These are phyloP conservation scores for Drosophila pseudoobscura DNA, from an alignment of 1,140 invertebrate species.

Conservation along the genomic window DNA sequence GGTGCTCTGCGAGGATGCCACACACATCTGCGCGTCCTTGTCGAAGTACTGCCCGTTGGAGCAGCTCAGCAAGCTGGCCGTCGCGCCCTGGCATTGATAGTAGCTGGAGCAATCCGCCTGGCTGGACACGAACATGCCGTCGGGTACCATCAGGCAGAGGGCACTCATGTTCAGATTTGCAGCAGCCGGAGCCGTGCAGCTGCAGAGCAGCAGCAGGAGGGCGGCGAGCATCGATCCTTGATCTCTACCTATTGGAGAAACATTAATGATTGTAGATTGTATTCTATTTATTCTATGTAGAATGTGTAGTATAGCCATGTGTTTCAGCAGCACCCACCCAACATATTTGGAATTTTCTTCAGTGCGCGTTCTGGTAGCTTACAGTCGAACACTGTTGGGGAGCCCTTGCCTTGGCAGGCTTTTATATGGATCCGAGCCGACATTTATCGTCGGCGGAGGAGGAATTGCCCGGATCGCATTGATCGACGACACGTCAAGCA, in stretches of 20 bases:
- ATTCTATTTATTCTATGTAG: background rate
- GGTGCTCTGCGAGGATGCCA: background rate
- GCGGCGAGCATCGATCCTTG: slow-evolving; percentile 26
- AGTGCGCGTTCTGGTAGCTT: slow-evolving; percentile 15
- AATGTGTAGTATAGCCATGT: background rate
- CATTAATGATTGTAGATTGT: background rate
- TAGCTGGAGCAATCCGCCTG: slow-evolving; percentile 44
- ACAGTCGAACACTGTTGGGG: slow-evolving; percentile 31
- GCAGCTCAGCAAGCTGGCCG: slow-evolving; percentile 28
- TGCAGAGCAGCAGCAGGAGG: slow-evolving; percentile 26
- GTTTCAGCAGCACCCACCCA: slow-evolving; percentile 17
- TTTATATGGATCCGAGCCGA: slow-evolving; percentile 26
- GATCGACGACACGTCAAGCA: slow-evolving; percentile 37
- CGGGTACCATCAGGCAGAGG: slow-evolving; percentile 40
- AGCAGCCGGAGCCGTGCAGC: slow-evolving; percentile 31
- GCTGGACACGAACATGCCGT: slow-evolving; percentile 38
- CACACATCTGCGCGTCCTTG: slow-evolving; percentile 43
- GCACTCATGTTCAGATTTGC: slow-evolving; percentile 44
- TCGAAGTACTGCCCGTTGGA: slow-evolving; percentile 24
- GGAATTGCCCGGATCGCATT: slow-evolving; percentile 5
- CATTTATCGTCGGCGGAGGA: slow-evolving; percentile 18
- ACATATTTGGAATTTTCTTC: slow-evolving; percentile 7
- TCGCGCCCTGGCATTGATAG: slow-evolving; percentile 41
- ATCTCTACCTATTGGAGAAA: slow-evolving; percentile 16
- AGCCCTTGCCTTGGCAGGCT: background rate